Base-by-base conservation (phyloP, 2,113 vertebrate genomes). In the Cariama cristata region DNA sequence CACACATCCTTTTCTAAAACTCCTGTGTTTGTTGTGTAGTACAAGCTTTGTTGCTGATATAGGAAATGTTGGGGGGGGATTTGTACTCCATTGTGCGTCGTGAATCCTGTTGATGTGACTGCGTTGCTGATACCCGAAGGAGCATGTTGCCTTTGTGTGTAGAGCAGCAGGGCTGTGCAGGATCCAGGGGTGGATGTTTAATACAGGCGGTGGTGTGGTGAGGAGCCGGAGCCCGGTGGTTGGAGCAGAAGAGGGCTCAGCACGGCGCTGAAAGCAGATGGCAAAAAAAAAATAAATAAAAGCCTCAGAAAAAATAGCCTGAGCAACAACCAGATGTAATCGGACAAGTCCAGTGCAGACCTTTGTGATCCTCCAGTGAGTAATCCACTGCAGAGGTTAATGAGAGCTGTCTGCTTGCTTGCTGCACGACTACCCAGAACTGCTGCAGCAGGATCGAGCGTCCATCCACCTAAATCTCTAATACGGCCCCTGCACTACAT, bases 201-300 rank as follows among this genome's bases (percentile, higher is more conserved):
- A 72, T 32, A 58, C 32, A 53, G 58, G 40, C 1, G 1, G 40
- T 33, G 56, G 12, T 21, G 53, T 0, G 0, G 42, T 47, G 30
- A 74, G 30, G 30, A 89, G 56, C 28, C 2, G 0, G 28, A 64
- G 21, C 12, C 27, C 2, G 1, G 47, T 1, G 1, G 40, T 45
- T 59, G 52, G 63, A 71, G 62, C n/a, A 40, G 62, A 44, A 75
- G 27, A 38, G 18, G 35, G 50, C 11, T 75, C 28, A 45, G 38
- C 53, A 32, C 1, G 0, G 62, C 1, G 0, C 62, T 80, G 50
- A 85, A 88, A 92, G 14, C 26, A 59, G 27, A 59, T 24, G 58
- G 27, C 1, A 5, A 32, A 44, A 47, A 62, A 24, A 66, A 26
- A 59, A 63, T 20, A 66, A 44, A 26, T 52, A 63, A 62, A 64